These are phyloP conservation scores for Neuroscelio doddi DNA, from an alignment of 2,888 invertebrate species.

Conservation along the genomic window DNA sequence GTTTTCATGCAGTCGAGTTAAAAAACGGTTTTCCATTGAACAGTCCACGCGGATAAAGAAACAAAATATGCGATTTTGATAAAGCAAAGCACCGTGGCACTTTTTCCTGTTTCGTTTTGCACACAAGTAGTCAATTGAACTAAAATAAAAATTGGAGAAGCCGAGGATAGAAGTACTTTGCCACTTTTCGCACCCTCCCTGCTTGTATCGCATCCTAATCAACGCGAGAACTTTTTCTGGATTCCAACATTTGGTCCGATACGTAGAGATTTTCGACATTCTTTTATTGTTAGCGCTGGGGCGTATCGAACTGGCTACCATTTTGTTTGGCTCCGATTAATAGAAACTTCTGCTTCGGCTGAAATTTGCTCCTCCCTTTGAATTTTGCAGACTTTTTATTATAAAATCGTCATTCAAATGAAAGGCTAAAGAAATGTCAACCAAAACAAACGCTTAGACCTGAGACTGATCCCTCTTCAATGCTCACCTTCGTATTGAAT, in stretches of 20 bases:
- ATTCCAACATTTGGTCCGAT: conserved; percentile 58
- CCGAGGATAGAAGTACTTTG: conserved; percentile 37
- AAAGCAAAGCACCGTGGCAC: neutral
- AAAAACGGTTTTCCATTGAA: conserved; percentile 28
- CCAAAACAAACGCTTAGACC: conserved; percentile 22
- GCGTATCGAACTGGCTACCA: conserved; percentile 61
- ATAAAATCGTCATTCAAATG: conserved; percentile 14
- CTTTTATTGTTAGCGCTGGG: conserved; percentile 54
- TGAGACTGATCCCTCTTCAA: conserved; percentile 14
- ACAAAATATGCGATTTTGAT: neutral
- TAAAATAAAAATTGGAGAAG: conserved; percentile 33
- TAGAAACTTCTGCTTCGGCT: conserved; percentile 23
- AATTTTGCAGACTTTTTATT: conserved; percentile 15
- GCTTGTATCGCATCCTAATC: conserved; percentile 29
- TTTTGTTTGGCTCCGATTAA: conserved; percentile 58
- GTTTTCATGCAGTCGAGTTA: conserved; percentile 32
- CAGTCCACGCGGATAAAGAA: conserved; percentile 38
- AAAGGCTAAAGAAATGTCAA: conserved; percentile 16
- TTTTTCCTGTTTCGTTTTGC: neutral
- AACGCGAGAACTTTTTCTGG: conserved; percentile 43
- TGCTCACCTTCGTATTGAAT: conserved; percentile 16
- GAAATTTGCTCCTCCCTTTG: conserved; percentile 15
- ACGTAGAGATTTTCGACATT: conserved; percentile 51
- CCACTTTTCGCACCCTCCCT: conserved; percentile 28
- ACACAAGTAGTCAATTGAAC: conserved; percentile 33